phyloP scores from a whole-genome alignment of 1,140 invertebrate genomes.

The Drosophila yakuba region DNA sequence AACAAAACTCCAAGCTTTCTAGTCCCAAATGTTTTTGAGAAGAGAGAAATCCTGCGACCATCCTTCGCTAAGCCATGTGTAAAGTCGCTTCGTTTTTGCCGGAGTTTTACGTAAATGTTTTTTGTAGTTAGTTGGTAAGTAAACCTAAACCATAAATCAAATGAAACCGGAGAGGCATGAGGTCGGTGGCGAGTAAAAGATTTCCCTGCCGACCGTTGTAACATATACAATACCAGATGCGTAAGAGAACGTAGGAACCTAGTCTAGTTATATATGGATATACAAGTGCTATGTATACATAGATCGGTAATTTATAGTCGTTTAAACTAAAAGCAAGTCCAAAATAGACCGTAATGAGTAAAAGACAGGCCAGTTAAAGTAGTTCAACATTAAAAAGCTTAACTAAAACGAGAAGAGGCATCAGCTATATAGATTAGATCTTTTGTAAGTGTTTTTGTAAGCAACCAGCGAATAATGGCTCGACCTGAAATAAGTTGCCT shows the following conservation, averaged over 20 bases:
- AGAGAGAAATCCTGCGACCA: not conserved
- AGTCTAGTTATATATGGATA: slow-evolving; percentile 63
- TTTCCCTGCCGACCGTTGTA: slow-evolving; percentile 68
- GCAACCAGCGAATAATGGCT: slow-evolving; percentile 25
- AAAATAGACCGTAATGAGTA: slow-evolving; percentile 53
- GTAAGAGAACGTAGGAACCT: slow-evolving; percentile 53
- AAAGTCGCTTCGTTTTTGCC: slow-evolving; percentile 36
- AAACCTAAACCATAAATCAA: slow-evolving; percentile 20
- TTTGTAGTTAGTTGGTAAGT: slow-evolving; percentile 44
- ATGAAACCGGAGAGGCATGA: not conserved
- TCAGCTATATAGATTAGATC: slow-evolving; percentile 51
- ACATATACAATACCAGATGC: slow-evolving; percentile 74
- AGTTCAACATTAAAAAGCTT: slow-evolving; percentile 49
- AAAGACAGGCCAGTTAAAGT: slow-evolving; percentile 19
- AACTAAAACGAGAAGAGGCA: slow-evolving; percentile 30
- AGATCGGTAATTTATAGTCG: slow-evolving; percentile 60
- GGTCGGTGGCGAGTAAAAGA: slow-evolving; percentile 53
- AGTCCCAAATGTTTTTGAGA: not conserved
- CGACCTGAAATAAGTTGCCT: slow-evolving; percentile 13
- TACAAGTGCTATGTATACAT: slow-evolving; percentile 61
- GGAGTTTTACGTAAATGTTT: slow-evolving; percentile 39
- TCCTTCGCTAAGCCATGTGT: slow-evolving; percentile 30
- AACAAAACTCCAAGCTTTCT: not conserved
- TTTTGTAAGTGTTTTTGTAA: slow-evolving; percentile 72
- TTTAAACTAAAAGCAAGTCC: slow-evolving; percentile 66